Evolutionary conservation across 2,797 vertebrate species (phyloP), one percentile per base, ranked within the genome.

Genomic region (Sylvia borin): DNA sequence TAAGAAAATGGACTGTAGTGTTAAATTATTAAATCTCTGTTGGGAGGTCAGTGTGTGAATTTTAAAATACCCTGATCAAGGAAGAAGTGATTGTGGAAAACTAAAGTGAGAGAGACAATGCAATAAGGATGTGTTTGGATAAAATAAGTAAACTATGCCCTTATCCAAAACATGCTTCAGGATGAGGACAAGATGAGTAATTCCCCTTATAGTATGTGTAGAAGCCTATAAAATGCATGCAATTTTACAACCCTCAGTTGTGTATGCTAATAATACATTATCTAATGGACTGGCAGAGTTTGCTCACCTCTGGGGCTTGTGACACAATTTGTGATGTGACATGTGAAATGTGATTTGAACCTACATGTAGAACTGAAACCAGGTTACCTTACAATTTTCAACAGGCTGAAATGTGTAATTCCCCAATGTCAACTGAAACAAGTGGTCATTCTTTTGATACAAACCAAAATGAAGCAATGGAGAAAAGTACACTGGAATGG

Each of bases 361-460:
- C 40, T 48, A 68, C 24, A 11, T 10, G 21, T 45, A 74, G 43
- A 79, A 66, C 32, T 83, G 55, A 96, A 96, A 78, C 88, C 50
- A 71, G n/a, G 15, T 78, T 84, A 42, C 64, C 54, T 95, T 96
- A 40, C n/a, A 4, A 76, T 95, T 96, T 94, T 96, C 90, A 89
- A 92, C 94, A 98, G 97, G 77, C 82, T 92, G 95, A 97, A 95
- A 66, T 65, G n/a, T 86, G 94, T 51, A 89, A 34, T 66, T 91
- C 94, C 54, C n/a, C 92, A 45, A 61, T 81, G 58, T 78, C 96
- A 81, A 7, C 84, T 83, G 97, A 96, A 84, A 88, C 70, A 43
- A 88, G 50, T 5, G 31, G 58, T 72, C 90, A 71, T 42, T 73
- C 66, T 17, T 97, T 96, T 71, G 95, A 96, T 62, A 77, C 93